phyloP scores from a whole-genome alignment of 2,888 invertebrate genomes.

The Nephrotoma flavescens region DNA sequence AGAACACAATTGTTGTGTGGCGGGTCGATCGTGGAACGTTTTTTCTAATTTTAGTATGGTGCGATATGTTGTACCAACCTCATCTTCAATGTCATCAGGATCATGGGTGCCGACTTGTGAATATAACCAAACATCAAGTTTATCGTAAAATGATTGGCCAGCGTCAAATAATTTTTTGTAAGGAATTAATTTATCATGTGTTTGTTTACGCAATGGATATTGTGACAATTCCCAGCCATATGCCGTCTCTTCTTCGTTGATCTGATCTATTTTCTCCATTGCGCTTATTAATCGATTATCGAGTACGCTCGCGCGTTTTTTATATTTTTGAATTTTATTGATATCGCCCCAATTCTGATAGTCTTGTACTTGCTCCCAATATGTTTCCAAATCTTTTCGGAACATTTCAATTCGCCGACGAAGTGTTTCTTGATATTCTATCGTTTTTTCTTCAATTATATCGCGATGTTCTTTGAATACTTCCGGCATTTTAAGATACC shows the following conservation, averaged over 20 bases:
- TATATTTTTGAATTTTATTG: conserved; percentile 66
- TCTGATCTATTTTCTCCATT: conserved; percentile 65
- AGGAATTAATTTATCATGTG: conserved; percentile 67
- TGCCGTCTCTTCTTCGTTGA: conserved; percentile 81
- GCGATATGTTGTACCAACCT: conserved; percentile 34
- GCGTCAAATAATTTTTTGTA: conserved; percentile 80
- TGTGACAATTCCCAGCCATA: conserved; percentile 79
- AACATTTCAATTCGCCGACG: conserved; percentile 68
- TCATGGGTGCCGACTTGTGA: conserved; percentile 68
- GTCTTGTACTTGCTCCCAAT: conserved; percentile 66
- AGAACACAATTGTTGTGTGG: conserved; percentile 53
- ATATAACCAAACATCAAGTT: conserved; percentile 74
- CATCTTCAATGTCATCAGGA: conserved; percentile 71
- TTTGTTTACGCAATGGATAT: conserved; percentile 69
- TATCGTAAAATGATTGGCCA: conserved; percentile 71
- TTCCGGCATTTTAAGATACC: conserved; percentile 69
- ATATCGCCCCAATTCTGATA: conserved; percentile 80
- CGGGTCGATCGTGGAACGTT: conserved; percentile 60
- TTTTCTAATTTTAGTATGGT: conserved; percentile 81
- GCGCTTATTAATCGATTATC: conserved; percentile 51
- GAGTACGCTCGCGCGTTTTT: conserved; percentile 62
- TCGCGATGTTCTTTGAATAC: conserved; percentile 70
- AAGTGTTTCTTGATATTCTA: conserved; percentile 72
- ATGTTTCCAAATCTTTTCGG: conserved; percentile 63
- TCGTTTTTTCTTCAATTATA: conserved; percentile 65